Percentiles rank a stretch among this genome's conserved stretches.
These are phyloP conservation scores for Porites lutea DNA, from an alignment of 64 coral and sea anemone species.

Conservation along the genomic window DNA sequence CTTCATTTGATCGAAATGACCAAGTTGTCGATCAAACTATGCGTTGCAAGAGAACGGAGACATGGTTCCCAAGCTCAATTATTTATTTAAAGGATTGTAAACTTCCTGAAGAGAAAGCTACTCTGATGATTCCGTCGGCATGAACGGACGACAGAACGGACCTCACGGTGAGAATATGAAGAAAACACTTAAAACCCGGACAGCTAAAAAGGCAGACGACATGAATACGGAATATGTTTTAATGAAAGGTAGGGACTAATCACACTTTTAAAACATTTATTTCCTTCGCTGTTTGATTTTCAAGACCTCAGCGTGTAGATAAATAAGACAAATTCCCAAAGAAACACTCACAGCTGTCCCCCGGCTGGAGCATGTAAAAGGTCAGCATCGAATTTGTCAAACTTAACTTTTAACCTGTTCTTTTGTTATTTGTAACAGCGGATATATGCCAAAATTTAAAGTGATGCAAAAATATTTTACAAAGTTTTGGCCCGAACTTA, in stretches of 20 bases:
- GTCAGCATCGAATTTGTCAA: too few relatives aligned
- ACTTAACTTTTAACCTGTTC: too few relatives aligned
- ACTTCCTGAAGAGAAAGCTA: neutral
- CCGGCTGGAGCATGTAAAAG: too few relatives aligned
- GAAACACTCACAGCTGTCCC: too few relatives aligned
- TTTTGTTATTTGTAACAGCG: too few relatives aligned
- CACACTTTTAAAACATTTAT: neutral
- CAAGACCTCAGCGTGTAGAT: too few relatives aligned
- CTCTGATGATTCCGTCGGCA: neutral
- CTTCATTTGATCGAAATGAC: too few relatives aligned
- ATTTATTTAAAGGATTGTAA: neutral
- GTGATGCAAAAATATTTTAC: too few relatives aligned
- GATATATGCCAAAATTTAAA: too few relatives aligned
- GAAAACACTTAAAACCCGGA: neutral
- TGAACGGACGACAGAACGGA: neutral
- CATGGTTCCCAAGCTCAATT: neutral
- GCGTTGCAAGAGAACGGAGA: neutral
- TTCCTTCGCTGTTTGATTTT: neutral
- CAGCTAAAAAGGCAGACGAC: neutral
- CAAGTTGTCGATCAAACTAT: neutral
- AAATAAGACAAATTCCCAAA: too few relatives aligned
- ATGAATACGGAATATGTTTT: constrained; percentile 30
- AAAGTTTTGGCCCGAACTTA: too few relatives aligned
- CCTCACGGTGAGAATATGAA: neutral
- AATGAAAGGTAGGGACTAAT: constrained; percentile 4